Evolutionary conservation across 1,140 invertebrate species (phyloP).

Genomic region (Penaeus indicus): DNA sequence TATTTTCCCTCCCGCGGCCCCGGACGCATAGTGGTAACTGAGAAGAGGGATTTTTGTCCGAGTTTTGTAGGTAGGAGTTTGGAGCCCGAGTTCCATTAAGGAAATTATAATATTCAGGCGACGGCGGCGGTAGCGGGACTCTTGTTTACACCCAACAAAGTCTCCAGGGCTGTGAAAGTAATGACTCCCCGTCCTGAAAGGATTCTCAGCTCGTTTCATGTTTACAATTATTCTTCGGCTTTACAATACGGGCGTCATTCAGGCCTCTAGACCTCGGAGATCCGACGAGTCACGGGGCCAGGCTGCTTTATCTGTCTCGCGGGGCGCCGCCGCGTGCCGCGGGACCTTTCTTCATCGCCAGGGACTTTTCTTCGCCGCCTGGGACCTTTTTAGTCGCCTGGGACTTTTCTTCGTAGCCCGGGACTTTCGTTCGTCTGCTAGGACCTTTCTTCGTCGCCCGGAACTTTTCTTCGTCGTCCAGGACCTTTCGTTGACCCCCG

Average conservation of each 20-base stretch:
- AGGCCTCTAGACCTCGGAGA: constrained; percentile 40
- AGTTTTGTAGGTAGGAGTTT: constrained; percentile 46
- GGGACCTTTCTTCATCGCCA: constrained; percentile 2
- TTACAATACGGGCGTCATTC: constrained; percentile 52
- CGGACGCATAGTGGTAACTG: constrained; percentile 46
- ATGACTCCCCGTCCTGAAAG: constrained; percentile 48
- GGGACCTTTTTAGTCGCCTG: not conserved
- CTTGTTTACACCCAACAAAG: constrained; percentile 45
- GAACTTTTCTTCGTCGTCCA: too few relatives aligned
- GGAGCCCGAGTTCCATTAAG: constrained; percentile 51
- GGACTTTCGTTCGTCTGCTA: too few relatives aligned
- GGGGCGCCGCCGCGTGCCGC: not conserved
- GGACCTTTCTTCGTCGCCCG: too few relatives aligned
- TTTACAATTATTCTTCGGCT: constrained; percentile 54
- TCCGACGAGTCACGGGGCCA: not conserved
- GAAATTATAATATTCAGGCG: constrained; percentile 62
- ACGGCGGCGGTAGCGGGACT: constrained; percentile 47
- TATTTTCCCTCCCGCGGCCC: constrained; percentile 26
- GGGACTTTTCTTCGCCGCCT: not conserved
- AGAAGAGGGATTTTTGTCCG: constrained; percentile 54
- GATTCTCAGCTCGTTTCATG: constrained; percentile 53
- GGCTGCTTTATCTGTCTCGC: not conserved
- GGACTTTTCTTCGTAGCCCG: too few relatives aligned
- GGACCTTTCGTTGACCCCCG: too few relatives aligned
- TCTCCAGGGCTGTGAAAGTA: constrained; percentile 51